phyloP scores from a whole-genome alignment of 2,113 vertebrate species.

The Phyllopteryx taeniolatus region DNA sequence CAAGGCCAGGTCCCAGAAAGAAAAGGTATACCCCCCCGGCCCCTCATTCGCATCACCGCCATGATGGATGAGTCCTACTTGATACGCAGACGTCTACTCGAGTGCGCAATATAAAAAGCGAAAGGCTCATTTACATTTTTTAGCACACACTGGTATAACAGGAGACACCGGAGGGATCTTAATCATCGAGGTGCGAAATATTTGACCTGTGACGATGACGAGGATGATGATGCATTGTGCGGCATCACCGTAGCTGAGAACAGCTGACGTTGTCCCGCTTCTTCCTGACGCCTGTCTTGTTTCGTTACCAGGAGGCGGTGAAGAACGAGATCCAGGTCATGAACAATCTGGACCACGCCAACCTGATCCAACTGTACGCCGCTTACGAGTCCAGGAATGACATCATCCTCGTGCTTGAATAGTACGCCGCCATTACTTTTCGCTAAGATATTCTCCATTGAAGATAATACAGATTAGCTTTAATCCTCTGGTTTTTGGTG shows the following conservation, averaged over 20 bases:
- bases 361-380: constrained; percentile 94
- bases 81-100: constrained; percentile 15
- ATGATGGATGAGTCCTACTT: constrained; percentile 12
- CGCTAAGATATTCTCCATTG: not conserved
- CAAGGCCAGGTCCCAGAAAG: constrained; percentile 82
- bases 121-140: constrained; percentile 24
- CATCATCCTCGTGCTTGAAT: constrained; percentile 94
- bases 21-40: constrained; percentile 79
- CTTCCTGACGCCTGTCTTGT: constrained; percentile 1
- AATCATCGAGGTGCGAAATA: constrained; percentile 56
- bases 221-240: constrained; percentile 49
- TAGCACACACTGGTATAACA: constrained; percentile 18
- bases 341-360: constrained; percentile 94
- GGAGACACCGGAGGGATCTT: constrained; percentile 44
- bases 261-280: constrained; percentile 54
- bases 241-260: constrained; percentile 35
- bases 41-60: not conserved
- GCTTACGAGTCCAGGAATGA: constrained; percentile 93
- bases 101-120: constrained; percentile 43
- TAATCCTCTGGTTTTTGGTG: not conserved
- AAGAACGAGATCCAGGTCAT: constrained; percentile 96
- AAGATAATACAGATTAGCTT: not conserved
- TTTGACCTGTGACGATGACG: constrained; percentile 36
- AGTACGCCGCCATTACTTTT: constrained; percentile 81
- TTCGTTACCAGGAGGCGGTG: constrained; percentile 83